Conservation (phyloP, 2,797 vertebrate species). For the Gadopsis marmoratus region DNA sequence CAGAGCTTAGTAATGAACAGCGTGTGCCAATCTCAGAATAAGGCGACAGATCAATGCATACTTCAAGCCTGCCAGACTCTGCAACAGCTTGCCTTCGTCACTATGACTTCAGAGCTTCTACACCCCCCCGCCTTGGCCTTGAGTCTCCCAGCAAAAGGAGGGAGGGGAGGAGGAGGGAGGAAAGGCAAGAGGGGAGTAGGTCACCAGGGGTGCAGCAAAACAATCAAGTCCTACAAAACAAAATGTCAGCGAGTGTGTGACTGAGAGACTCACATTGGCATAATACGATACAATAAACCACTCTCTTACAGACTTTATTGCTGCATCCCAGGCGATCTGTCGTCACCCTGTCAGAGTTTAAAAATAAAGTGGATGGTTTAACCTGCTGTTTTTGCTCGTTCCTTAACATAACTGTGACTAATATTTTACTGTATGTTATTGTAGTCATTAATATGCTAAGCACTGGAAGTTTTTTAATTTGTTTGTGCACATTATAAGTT, state of each 20-base stretch:
- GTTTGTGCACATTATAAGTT: conserved; percentile 23
- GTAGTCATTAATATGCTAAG: conserved; percentile 48
- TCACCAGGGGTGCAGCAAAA: conserved; percentile 52
- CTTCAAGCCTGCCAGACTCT: conserved; percentile 37
- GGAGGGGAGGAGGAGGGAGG: not conserved
- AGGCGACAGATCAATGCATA: conserved; percentile 35
- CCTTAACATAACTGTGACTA: conserved; percentile 61
- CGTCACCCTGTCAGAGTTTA: conserved; percentile 78
- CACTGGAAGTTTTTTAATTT: not conserved
- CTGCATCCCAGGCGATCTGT: conserved; percentile 45
- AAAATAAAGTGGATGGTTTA: conserved; percentile 76
- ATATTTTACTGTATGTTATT: conserved; percentile 41
- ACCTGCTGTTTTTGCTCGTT: conserved; percentile 44
- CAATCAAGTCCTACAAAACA: conserved; percentile 64
- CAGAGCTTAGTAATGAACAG: conserved; percentile 28
- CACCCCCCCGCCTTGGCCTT: conserved; percentile 65
- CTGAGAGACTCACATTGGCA: conserved; percentile 37
- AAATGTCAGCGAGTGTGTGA: conserved; percentile 50
- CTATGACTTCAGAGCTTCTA: conserved; percentile 68
- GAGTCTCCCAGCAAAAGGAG: conserved; percentile 40
- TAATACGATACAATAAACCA: conserved; percentile 39
- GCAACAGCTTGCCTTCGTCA: conserved; percentile 67
- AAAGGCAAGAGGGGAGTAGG: not conserved
- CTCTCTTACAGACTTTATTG: conserved; percentile 33
- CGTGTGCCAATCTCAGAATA: conserved; percentile 14